These are phyloP conservation scores for Varanus komodoensis DNA, from an alignment of 2,113 vertebrate genomes.

Conservation along the genomic window DNA sequence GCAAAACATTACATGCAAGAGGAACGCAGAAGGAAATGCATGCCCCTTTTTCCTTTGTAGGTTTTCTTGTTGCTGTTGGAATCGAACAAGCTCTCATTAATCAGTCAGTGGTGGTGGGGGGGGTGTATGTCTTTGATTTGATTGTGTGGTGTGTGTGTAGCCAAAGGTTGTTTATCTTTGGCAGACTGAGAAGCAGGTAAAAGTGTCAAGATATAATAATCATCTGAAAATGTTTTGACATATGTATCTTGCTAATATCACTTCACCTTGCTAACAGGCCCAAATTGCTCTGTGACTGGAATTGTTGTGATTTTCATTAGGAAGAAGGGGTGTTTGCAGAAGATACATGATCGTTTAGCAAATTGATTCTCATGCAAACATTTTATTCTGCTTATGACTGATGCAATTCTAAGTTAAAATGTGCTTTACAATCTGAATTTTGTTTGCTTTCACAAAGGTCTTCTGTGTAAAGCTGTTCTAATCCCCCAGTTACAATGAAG, in stretches of 20 bases:
- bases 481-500: no score
- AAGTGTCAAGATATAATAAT: not conserved
- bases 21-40: not conserved
- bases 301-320: not conserved
- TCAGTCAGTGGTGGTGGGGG: not conserved
- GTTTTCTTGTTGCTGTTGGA: not conserved
- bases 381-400: not conserved
- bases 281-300: not conserved
- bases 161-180: not conserved
- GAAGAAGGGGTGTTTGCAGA: not conserved
- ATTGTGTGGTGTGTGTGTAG: not conserved
- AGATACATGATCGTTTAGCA: not conserved
- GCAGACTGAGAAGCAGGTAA: not conserved
- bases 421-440: not conserved
- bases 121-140: no score
- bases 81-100: not conserved
- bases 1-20: not conserved
- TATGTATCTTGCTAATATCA: not conserved
- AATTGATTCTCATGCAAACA: not conserved
- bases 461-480: no score
- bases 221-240: not conserved
- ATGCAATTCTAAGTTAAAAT: not conserved
- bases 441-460: no score
- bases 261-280: not conserved
- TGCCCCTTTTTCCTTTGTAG: not conserved